phyloP scores from a whole-genome alignment of 2,888 invertebrate genomes.

The Shargacucullia verbasci region DNA sequence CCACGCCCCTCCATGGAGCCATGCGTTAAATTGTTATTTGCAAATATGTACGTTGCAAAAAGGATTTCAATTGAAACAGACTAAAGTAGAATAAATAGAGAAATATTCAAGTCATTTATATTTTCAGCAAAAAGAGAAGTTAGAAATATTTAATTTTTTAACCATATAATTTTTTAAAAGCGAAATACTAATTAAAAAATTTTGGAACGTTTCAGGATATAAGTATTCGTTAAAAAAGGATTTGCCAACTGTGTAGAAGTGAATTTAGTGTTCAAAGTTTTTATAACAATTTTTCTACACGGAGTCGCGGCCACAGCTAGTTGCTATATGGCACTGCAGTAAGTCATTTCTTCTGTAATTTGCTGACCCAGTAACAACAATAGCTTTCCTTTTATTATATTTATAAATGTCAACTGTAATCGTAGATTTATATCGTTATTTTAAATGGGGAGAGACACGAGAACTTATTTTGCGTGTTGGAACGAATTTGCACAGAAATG shows the following conservation, averaged over 20 bases:
- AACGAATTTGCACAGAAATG: slow-evolving; percentile 35
- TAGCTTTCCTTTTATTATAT: slow-evolving; percentile 10
- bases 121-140: too few relatives aligned
- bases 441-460: slow-evolving; percentile 42
- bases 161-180: too few relatives aligned
- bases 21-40: slow-evolving; percentile 17
- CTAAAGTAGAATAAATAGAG: not conserved
- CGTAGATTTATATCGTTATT: slow-evolving; percentile 25
- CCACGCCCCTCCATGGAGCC: slow-evolving; percentile 42
- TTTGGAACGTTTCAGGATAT: too few relatives aligned
- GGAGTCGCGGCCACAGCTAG: too few relatives aligned
- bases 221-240: too few relatives aligned
- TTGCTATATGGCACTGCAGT: not conserved
- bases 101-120: too few relatives aligned
- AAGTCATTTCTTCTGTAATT: slow-evolving; percentile 12
- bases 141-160: too few relatives aligned
- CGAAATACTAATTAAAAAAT: too few relatives aligned
- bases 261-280: too few relatives aligned
- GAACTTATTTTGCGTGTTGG: slow-evolving; percentile 36
- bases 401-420: slow-evolving; percentile 34
- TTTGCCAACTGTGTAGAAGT: too few relatives aligned
- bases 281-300: too few relatives aligned
- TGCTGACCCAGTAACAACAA: slow-evolving; percentile 11
- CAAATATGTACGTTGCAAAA: slow-evolving; percentile 6
- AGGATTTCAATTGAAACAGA: slow-evolving; percentile 2